Evolutionary conservation across 2,888 invertebrate species (phyloP), one percentile per base, ranked within the genome.

Genomic region (Rugalucina vietnamica): DNA sequence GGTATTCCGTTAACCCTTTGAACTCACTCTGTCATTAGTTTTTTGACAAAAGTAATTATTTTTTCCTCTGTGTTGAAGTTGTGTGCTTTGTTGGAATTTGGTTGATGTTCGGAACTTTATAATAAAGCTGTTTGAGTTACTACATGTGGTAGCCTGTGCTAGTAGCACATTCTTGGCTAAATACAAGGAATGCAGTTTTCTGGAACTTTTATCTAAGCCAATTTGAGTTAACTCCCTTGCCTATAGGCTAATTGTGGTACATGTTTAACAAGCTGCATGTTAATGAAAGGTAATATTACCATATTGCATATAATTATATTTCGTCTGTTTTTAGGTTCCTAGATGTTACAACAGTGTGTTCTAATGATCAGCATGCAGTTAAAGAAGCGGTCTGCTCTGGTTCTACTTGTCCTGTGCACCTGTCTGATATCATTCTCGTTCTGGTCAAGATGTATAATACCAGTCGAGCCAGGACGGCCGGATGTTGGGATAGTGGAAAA

Each of bases 381-480:
- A 77, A 86, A 82, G 69, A 77, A 76, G 18, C 76, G 84, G 1
- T 76, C 84, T 8, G 34, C 82, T 34, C 57, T 86, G 29, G 77
- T 86, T 39, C 81, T 88, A 21, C 70, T 88, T n/a, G 82, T 86
- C n/a, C 78, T 88, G n/a, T 88, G 84, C 73, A 86, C 86, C 0
- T 84, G 80, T 43, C 74, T 88, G 71, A 71, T 81, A n/a, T 84
- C 83, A 49, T 88, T 88, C 82, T 86, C 88, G 5, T 88, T 86
- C 84, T 88, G 88, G 88, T 84, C 85, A 10, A 49, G 84, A 69
- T 88, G 88, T 76, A n/a, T n/a, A n/a, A n/a, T n/a, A n/a, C n/a
- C n/a, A n/a, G n/a, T n/a, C n/a, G n/a, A n/a, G n/a, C n/a, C n/a
- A n/a, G n/a, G n/a, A n/a, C n/a, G n/a, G n/a, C n/a, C n/a, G n/a